Percentiles rank a stretch among this genome's conserved stretches.
Evolutionary conservation across 2,113 vertebrate species (phyloP).

Genomic region (Osmerus mordax): DNA sequence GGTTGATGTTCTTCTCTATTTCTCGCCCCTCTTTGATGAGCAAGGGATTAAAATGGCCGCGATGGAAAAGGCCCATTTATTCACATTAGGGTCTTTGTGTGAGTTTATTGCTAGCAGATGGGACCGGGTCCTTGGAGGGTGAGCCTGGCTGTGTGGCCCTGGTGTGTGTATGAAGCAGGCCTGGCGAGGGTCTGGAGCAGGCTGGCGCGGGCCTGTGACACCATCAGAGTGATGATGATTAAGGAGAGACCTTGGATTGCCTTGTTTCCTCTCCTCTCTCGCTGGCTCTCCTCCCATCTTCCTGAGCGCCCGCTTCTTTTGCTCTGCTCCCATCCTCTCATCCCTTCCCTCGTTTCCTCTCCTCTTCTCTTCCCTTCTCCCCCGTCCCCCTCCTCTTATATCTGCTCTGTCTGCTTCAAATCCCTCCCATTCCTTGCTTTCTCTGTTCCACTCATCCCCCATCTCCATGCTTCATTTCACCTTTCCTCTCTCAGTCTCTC

Average conservation of each 20-base stretch:
- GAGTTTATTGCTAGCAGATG: constrained; percentile 66
- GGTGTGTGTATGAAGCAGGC: too few species aligned
- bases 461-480: background rate
- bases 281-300: background rate
- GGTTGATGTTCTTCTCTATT: too few species aligned
- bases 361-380: too few species aligned
- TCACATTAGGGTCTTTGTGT: constrained; percentile 66
- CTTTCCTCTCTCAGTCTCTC: background rate
- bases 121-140: constrained; percentile 44
- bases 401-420: too few species aligned
- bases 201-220: constrained; percentile 34
- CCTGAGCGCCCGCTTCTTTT: background rate
- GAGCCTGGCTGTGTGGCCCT: constrained; percentile 19
- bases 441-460: too few species aligned
- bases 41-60: constrained; percentile 34
- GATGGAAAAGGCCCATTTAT: constrained; percentile 63
- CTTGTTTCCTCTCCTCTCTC: constrained; percentile 24
- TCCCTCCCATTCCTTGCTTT: too few species aligned
- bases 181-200: too few species aligned
- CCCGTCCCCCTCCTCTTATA: too few species aligned
- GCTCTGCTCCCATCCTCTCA: background rate
- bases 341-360: background rate
- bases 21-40: constrained; percentile 33
- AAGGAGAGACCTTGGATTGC: constrained; percentile 51
- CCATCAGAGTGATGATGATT: constrained; percentile 68